Percentiles rank a stretch among this genome's conserved stretches.
These are phyloP conservation scores for Sebastes fasciatus DNA, from an alignment of 2,113 vertebrate genomes.

Conservation along the genomic window DNA sequence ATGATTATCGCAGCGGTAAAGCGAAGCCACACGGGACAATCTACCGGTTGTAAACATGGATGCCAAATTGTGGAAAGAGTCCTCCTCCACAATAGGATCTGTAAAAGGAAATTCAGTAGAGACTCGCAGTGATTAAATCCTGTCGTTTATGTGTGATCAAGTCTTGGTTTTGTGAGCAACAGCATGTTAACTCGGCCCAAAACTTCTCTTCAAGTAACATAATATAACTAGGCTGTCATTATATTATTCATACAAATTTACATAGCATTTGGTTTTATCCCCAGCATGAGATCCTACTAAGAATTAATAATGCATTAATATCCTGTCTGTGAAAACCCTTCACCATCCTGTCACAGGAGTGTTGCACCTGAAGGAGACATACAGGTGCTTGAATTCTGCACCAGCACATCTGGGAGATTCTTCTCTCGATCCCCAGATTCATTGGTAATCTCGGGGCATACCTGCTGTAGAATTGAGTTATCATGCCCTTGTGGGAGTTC, in stretches of 20 bases:
- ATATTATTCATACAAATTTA: not conserved
- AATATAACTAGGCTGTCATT: not conserved
- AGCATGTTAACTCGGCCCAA: not conserved
- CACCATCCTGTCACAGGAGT: not conserved
- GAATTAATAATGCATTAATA: not conserved
- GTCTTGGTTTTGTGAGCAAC: conserved; percentile 3
- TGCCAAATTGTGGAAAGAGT: conserved; percentile 58
- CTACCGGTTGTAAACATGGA: conserved; percentile 60
- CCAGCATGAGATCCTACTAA: not conserved
- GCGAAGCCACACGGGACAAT: conserved; percentile 62
- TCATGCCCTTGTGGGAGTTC: conserved; percentile 45
- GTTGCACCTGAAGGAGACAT: conserved; percentile 18
- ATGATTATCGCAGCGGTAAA: conserved; percentile 69
- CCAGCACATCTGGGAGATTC: conserved; percentile 59
- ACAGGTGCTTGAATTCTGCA: conserved; percentile 34
- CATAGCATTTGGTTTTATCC: not conserved
- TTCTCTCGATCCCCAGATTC: conserved; percentile 40
- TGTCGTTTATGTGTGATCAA: not conserved
- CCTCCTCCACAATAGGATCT: conserved; percentile 5
- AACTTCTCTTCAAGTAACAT: not conserved
- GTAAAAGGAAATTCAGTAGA: not conserved
- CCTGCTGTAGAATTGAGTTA: conserved; percentile 39
- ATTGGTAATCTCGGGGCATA: conserved; percentile 47
- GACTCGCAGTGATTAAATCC: conserved; percentile 8
- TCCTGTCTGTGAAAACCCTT: not conserved